phyloP scores from a whole-genome alignment of 1,140 invertebrate species.

The Drosophila kanapiae region DNA sequence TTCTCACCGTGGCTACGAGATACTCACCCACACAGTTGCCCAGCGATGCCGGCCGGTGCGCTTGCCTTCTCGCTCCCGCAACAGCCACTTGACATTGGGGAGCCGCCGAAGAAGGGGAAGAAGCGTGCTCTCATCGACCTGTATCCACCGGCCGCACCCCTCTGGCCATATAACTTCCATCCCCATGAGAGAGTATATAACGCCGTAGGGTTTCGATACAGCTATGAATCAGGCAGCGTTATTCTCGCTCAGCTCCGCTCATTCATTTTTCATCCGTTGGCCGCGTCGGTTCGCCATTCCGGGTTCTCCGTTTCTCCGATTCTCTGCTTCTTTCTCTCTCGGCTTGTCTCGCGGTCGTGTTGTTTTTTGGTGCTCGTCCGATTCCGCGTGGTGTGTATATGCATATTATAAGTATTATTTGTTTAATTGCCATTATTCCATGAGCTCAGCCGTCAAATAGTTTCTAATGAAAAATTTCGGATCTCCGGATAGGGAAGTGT shows the following conservation, averaged over 20 bases:
- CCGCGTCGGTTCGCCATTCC: constrained; percentile 53
- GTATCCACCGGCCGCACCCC: constrained; percentile 14
- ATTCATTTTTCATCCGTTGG: constrained; percentile 67
- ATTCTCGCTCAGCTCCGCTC: constrained; percentile 45
- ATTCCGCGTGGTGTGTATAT: constrained; percentile 56
- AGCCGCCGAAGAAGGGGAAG: constrained; percentile 19
- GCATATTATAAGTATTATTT: constrained; percentile 8
- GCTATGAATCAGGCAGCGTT: constrained; percentile 67
- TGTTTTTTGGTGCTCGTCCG: constrained; percentile 18
- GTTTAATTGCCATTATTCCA: constrained; percentile 40
- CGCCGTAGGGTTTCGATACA: constrained; percentile 48
- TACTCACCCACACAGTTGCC: constrained; percentile 15
- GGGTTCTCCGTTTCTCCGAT: constrained; percentile 6
- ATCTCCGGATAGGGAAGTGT: background rate
- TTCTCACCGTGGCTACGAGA: constrained; percentile 22
- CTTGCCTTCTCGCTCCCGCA: constrained; percentile 56
- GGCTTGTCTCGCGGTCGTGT: constrained; percentile 40
- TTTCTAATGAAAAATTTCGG: constrained; percentile 4
- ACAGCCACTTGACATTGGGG: constrained; percentile 72
- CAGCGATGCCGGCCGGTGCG: constrained; percentile 66
- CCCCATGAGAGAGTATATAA: constrained; percentile 35
- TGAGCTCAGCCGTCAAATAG: constrained; percentile 25
- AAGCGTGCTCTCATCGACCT: constrained; percentile 38
- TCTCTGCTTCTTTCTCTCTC: constrained; percentile 19
- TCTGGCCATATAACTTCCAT: constrained; percentile 12